Conservation (phyloP, 2,888 invertebrate species). For the Megamerina dolium region DNA sequence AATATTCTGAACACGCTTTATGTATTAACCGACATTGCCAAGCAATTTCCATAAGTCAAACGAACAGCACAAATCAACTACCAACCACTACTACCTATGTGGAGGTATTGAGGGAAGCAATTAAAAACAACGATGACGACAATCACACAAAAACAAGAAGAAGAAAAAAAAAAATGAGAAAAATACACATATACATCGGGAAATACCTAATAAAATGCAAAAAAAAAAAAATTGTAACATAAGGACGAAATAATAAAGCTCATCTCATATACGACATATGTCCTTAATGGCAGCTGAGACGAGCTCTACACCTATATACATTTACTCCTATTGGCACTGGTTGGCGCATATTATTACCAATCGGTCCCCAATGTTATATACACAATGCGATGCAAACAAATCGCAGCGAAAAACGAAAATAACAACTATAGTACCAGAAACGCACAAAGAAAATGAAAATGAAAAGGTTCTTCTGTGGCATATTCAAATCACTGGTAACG, state of each 20-base stretch:
- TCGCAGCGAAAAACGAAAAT: background rate
- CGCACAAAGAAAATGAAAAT: background rate
- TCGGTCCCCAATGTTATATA: no score
- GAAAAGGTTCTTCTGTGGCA: constrained; percentile 12
- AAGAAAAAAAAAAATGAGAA: background rate
- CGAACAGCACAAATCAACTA: constrained; percentile 1
- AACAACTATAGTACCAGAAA: background rate
- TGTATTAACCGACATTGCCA: constrained; percentile 41
- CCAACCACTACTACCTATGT: background rate
- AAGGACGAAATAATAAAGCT: no score
- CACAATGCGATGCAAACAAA: background rate
- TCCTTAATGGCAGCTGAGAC: background rate
- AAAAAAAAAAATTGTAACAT: background rate
- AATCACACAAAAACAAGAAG: background rate
- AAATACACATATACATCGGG: background rate
- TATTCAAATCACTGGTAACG: constrained; percentile 42
- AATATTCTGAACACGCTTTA: constrained; percentile 35
- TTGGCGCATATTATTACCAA: no score
- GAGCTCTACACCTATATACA: no score
- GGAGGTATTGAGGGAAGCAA: constrained; percentile 3
- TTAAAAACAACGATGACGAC: constrained; percentile 6
- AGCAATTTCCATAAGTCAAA: constrained; percentile 37
- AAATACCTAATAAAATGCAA: background rate
- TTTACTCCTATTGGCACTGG: no score
- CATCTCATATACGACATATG: background rate